These are phyloP conservation scores for Mechanitis mazaeus DNA, from an alignment of 2,888 invertebrate genomes.

Conservation along the genomic window DNA sequence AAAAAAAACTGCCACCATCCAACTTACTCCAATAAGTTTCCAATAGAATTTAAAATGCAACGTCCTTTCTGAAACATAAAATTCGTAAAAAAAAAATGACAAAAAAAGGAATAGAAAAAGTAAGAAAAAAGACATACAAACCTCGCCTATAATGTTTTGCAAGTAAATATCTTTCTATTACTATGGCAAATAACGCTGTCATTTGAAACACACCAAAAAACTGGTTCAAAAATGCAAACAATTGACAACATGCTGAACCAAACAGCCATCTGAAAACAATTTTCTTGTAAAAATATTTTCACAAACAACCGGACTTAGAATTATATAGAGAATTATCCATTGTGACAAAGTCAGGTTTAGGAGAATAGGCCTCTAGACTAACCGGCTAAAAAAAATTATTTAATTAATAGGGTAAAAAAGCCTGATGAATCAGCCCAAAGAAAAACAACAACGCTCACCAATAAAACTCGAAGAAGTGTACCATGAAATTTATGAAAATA, in stretches of 20 bases:
- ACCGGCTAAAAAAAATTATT: too few species aligned
- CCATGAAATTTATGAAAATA: too few species aligned
- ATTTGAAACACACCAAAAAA: conserved; percentile 75
- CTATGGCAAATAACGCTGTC: conserved; percentile 62
- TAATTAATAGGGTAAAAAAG: too few species aligned
- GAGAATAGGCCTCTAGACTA: too few species aligned
- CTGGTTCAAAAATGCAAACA: conserved; percentile 74
- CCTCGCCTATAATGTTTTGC: conserved; percentile 67
- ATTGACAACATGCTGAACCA: conserved; percentile 71
- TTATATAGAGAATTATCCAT: too few species aligned
- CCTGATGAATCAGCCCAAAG: too few species aligned
- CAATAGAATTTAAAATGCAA: conserved; percentile 64
- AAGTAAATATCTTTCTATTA: conserved; percentile 71
- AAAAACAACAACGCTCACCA: too few species aligned
- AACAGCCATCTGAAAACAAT: conserved; percentile 72
- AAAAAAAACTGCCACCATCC: conserved; percentile 59
- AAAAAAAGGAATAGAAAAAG: background rate
- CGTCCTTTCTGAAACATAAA: conserved; percentile 56
- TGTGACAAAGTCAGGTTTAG: too few species aligned
- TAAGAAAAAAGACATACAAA: conserved; percentile 28
- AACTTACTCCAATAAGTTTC: conserved; percentile 60
- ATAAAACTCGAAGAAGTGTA: too few species aligned
- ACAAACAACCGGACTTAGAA: background rate
- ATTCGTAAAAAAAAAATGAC: background rate
- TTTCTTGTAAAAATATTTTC: background rate